Conservation (phyloP, 2,113 vertebrate genomes). For the Oxyura jamaicensis region DNA sequence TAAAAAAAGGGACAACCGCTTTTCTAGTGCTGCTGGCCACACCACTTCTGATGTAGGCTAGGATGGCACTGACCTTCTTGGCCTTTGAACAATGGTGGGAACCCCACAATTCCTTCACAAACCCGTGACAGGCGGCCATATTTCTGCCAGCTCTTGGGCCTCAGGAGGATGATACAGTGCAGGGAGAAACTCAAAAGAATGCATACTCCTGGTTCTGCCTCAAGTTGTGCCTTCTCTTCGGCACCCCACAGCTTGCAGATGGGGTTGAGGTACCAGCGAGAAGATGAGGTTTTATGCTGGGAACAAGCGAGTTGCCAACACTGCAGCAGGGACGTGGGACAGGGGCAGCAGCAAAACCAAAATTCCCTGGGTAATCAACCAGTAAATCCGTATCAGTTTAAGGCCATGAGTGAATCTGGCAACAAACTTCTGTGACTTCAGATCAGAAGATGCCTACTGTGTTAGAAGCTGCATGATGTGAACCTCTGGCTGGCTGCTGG, state of each 20-base stretch:
- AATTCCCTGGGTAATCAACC: neutral
- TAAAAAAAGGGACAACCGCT: neutral
- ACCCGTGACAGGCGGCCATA: neutral
- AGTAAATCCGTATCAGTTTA: neutral
- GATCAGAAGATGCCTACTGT: neutral
- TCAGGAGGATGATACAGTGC: neutral
- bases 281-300: neutral
- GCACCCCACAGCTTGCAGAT: neutral
- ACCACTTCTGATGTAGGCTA: neutral
- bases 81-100: neutral
- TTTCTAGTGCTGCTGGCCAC: neutral
- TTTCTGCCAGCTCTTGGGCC: neutral
- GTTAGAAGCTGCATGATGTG: neutral
- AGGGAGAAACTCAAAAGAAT: neutral
- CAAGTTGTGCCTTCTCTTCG: neutral
- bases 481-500: neutral
- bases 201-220: neutral
- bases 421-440: neutral
- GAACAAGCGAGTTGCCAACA: neutral
- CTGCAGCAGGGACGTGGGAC: neutral
- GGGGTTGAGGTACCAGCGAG: neutral
- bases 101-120: neutral
- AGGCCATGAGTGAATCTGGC: neutral
- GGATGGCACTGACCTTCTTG: neutral
- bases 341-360: neutral